phyloP scores from a whole-genome alignment of 2,113 vertebrate species.

The Conger conger region DNA sequence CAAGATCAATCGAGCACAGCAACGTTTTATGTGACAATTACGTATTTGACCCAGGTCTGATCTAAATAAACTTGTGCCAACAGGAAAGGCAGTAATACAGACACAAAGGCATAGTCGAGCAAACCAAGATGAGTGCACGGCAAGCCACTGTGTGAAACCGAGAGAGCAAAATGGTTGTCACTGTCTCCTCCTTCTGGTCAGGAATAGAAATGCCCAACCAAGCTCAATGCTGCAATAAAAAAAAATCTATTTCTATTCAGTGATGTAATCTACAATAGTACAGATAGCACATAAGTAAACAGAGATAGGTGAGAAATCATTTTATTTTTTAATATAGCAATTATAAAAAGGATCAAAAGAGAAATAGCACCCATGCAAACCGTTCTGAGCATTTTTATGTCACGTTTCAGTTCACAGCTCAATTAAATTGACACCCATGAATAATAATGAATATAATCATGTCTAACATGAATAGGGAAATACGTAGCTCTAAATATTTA shows the following conservation, averaged over 20 bases:
- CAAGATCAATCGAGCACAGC: no score
- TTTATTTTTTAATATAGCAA: neutral
- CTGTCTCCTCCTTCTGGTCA: conserved; percentile 50
- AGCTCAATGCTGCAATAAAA: neutral
- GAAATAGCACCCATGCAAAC: neutral
- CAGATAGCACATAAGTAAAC: neutral
- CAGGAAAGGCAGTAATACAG: neutral
- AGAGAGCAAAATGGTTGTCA: conserved; percentile 32
- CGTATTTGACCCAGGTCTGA: no score
- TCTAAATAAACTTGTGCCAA: neutral
- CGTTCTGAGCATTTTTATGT: neutral
- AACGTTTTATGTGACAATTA: no score
- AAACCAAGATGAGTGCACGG: neutral
- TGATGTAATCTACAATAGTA: neutral
- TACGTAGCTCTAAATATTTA: neutral
- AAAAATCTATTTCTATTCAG: neutral
- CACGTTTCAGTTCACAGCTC: neutral
- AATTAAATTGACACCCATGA: neutral
- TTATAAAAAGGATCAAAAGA: neutral
- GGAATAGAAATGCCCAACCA: neutral
- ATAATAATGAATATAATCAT: neutral
- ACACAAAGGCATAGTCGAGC: neutral
- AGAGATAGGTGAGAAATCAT: neutral
- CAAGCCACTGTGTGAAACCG: neutral
- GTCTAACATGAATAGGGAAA: neutral